phyloP scores from a whole-genome alignment of 2,113 vertebrate species.

The Notechis scutatus region DNA sequence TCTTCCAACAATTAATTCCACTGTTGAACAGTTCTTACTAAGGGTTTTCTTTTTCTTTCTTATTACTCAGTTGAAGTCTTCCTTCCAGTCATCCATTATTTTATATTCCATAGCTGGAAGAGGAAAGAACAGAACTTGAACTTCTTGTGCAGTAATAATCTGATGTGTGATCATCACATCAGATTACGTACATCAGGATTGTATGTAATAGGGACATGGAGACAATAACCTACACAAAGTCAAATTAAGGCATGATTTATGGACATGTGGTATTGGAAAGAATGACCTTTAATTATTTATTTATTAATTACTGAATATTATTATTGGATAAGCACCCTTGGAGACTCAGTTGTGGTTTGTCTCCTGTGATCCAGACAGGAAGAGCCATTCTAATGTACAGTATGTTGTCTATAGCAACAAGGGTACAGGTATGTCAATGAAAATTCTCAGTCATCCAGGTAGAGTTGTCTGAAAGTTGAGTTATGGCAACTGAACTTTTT shows the following conservation, averaged over 20 bases:
- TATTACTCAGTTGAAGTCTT: background rate
- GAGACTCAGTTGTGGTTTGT: background rate
- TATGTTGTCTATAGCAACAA: background rate
- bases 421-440: background rate
- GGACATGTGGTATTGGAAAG: background rate
- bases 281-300: background rate
- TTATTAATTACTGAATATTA: background rate
- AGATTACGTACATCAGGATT: background rate
- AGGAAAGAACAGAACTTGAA: background rate
- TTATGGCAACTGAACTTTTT: background rate
- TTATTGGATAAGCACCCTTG: background rate
- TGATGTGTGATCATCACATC: background rate
- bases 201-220: background rate
- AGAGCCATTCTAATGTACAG: background rate
- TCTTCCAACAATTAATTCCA: background rate
- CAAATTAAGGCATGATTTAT: background rate
- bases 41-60: background rate
- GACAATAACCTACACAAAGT: background rate
- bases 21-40: background rate
- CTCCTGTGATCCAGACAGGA: background rate
- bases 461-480: background rate
- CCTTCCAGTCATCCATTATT: background rate
- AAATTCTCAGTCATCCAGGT: background rate
- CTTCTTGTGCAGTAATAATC: background rate
- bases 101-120: background rate